Evolutionary conservation across 2,888 invertebrate species (phyloP).

Genomic region (Stenoptilia bipunctidactyla): DNA sequence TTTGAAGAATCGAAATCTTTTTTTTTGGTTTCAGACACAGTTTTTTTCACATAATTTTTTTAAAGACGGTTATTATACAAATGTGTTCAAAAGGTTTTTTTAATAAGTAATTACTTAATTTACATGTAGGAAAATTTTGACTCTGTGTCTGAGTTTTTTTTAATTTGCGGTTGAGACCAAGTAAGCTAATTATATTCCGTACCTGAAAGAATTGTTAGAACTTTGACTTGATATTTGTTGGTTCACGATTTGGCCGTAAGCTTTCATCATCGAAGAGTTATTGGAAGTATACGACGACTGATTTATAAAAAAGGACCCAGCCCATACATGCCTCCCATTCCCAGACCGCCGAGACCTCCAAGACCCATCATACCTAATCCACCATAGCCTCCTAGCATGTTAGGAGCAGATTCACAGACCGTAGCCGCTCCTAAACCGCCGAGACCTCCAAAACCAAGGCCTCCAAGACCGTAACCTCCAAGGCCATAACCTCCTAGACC

Average conservation of each 20-base stretch:
- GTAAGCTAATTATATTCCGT: neutral
- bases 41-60: too few species aligned
- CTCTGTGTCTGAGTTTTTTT: too few species aligned
- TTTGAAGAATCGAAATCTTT: too few species aligned
- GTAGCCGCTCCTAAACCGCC: constrained; percentile 8
- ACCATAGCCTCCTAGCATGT: constrained; percentile 2
- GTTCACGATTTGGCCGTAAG: too few species aligned
- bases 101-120: too few species aligned
- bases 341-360: too few species aligned
- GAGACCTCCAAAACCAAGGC: constrained; percentile 1
- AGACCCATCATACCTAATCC: neutral
- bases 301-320: constrained; percentile 29
- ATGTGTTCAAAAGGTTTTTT: too few species aligned
- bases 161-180: too few species aligned
- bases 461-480: constrained; percentile 3
- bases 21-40: too few species aligned
- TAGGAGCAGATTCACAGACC: constrained; percentile 13
- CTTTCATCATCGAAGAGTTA: neutral
- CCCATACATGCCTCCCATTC: too few species aligned
- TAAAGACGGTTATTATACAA: too few species aligned
- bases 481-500: neutral
- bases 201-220: neutral
- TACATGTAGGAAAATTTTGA: neutral
- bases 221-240: constrained; percentile 1
- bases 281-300: constrained; percentile 14